Base-by-base conservation (phyloP, 2,113 vertebrate species). In the Indicator indicator region DNA sequence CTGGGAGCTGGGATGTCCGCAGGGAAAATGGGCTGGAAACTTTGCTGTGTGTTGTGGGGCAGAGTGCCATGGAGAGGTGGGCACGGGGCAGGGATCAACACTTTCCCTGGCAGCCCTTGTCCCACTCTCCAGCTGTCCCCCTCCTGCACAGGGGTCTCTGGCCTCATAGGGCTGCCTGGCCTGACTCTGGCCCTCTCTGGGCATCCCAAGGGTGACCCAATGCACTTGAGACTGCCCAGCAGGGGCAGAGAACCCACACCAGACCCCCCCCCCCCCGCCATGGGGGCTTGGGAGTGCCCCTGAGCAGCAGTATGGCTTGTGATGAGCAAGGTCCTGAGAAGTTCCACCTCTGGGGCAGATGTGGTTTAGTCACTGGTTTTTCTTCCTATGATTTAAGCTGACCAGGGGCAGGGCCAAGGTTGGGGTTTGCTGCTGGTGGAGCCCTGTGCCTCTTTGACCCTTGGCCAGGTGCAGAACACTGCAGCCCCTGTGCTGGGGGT, bases 121-220 rank as follows among this genome's bases (percentile, higher is more conserved):
- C 30, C 32, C 23, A 2, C 0, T 0, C 6, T 2, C 50, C 4
- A 2, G 6, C 40, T 4, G 6, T n/a, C 12, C 40, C 30, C 50
- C 27, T 60, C 27, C 78, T 65, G 8, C 30, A 38, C 1, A 1
- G 27, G 9, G 26, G 9, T 48, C 36, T 28, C 48, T 40, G 77
- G 17, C 23, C 68, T 48, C 11, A 0, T 7, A 16, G 60, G 13
- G 3, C n/a, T 4, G 36, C 32, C 44, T 32, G 33, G 6, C 33
- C 32, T 21, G n/a, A 3, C 9, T 50, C 1, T 48, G 1, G 1
- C 59, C 11, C 50, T 33, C 65, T 33, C 60, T 26, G 62, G 17
- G 87, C 30, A 30, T 58, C 42, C 42, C 19, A 9, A 19, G 15
- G 15, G 16, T 64, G 68, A 77, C 55, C 19, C 46, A 42, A 7